Evolutionary conservation across 2,113 vertebrate genomes (phyloP).

Genomic region (Thalassarche chlororhynchos): DNA sequence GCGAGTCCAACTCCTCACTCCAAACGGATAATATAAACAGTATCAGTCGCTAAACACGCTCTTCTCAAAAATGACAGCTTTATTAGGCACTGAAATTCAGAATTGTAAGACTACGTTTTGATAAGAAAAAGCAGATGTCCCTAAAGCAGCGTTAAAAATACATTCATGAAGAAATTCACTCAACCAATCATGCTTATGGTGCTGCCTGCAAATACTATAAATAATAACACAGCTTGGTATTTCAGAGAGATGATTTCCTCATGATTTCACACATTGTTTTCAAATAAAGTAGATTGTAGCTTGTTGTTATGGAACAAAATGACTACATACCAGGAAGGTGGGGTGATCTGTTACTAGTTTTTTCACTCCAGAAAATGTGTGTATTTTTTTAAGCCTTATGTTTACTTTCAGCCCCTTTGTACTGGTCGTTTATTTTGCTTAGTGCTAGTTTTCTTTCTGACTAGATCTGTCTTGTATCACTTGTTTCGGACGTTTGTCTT

Average conservation of each 20-base stretch:
- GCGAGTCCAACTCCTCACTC: not conserved
- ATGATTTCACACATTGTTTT: conserved; percentile 5
- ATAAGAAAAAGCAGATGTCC: not conserved
- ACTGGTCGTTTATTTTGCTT: not conserved
- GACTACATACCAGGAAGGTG: not conserved
- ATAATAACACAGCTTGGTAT: not conserved
- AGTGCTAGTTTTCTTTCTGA: not conserved
- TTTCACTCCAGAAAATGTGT: not conserved
- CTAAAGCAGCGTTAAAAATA: not conserved
- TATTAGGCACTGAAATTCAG: not conserved
- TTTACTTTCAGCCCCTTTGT: not conserved
- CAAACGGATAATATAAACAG: not conserved
- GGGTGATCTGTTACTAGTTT: not conserved
- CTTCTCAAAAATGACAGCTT: not conserved
- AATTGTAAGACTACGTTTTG: accelerated
- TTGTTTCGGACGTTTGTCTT: not conserved
- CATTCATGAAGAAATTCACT: not conserved
- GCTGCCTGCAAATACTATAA: not conserved
- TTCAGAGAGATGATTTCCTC: not conserved
- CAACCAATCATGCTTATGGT: not conserved
- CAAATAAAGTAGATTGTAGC: not conserved
- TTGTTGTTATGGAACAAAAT: not conserved
- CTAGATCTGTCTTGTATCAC: accelerated
- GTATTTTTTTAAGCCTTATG: not conserved
- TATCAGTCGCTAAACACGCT: accelerated